Evolutionary conservation across 2,113 vertebrate species (phyloP).

Genomic region (Phrynocephalus versicolor): DNA sequence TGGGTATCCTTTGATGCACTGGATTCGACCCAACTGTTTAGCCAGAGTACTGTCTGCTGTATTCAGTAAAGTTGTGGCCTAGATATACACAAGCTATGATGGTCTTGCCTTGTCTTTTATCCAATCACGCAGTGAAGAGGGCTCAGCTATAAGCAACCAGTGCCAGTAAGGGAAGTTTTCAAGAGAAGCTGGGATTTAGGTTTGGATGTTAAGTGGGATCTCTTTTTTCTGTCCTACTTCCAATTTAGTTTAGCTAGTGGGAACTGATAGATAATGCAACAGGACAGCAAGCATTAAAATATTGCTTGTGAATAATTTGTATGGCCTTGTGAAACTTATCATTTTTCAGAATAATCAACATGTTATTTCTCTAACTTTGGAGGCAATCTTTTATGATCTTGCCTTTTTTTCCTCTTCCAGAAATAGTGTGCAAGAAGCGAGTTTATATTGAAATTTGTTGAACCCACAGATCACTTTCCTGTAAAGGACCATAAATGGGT

Average conservation of each 20-base stretch:
- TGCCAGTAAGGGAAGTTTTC: no score
- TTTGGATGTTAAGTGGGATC: neutral
- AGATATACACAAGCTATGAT: no score
- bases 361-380: neutral
- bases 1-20: no score
- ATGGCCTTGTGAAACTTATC: neutral
- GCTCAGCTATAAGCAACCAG: neutral
- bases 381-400: neutral
- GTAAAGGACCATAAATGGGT: slow-evolving; percentile 62
- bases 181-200: neutral
- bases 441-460: slow-evolving; percentile 62
- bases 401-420: slow-evolving; percentile 41
- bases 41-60: no score
- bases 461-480: neutral
- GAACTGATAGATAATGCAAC: no score
- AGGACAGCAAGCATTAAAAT: no score
- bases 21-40: no score
- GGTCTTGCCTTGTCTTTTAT: no score
- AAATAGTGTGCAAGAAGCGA: slow-evolving; percentile 65
- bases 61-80: no score
- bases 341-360: neutral
- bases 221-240: no score
- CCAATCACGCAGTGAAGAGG: no score
- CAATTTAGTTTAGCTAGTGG: no score
- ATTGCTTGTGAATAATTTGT: neutral